These are phyloP conservation scores for Pygoscelis antarcticus DNA, from an alignment of 2,113 vertebrate species.

Conservation along the genomic window DNA sequence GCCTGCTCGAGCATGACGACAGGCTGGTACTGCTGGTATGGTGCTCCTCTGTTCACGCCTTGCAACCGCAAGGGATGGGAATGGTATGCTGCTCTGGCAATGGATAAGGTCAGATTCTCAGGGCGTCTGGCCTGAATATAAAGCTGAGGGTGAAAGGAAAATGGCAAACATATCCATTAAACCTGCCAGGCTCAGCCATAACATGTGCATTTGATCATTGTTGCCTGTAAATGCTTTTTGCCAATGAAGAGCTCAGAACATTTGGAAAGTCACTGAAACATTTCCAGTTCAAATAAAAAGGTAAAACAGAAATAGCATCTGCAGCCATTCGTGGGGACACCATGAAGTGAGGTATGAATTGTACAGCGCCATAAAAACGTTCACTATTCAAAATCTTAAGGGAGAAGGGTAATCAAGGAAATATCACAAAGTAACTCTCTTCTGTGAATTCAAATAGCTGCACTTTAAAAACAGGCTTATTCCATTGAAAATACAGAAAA, in stretches of 20 bases:
- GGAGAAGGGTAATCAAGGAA: neutral
- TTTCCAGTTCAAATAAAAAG: slow-evolving; percentile 63
- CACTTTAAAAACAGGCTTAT: slow-evolving; percentile 5
- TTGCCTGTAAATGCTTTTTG: neutral
- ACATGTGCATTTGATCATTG: slow-evolving; percentile 51
- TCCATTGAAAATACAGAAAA: slow-evolving; percentile 10
- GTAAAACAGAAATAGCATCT: slow-evolving; percentile 57
- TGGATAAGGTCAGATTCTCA: slow-evolving; percentile 56
- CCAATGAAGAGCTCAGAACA: slow-evolving; percentile 12
- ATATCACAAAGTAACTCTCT: neutral
- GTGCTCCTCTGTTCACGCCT: neutral
- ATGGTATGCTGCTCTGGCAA: slow-evolving; percentile 16
- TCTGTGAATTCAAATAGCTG: neutral
- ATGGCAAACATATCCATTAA: slow-evolving; percentile 10
- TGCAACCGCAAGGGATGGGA: neutral
- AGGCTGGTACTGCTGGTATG: slow-evolving; percentile 31
- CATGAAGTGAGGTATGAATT: neutral
- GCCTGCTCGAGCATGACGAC: slow-evolving; percentile 12
- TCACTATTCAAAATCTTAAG: neutral
- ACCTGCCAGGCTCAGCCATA: neutral
- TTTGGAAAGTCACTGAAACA: slow-evolving; percentile 23
- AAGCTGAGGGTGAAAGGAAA: slow-evolving; percentile 59
- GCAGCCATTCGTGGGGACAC: neutral
- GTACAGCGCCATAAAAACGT: neutral
- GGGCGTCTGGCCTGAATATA: slow-evolving; percentile 71